These are phyloP conservation scores for Brachirus orientalis DNA, from an alignment of 2,113 vertebrate species.

Conservation along the genomic window DNA sequence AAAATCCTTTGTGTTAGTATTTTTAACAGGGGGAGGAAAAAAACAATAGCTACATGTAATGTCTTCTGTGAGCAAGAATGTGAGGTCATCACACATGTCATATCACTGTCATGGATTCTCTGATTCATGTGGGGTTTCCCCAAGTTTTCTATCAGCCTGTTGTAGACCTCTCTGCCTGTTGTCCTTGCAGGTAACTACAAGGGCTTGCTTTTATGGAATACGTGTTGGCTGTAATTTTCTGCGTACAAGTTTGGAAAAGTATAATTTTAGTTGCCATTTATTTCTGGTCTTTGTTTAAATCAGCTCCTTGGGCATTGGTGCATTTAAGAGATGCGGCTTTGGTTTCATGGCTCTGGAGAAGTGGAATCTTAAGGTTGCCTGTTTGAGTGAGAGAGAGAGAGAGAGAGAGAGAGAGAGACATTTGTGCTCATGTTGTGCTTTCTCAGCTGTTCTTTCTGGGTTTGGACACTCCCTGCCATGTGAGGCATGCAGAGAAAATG, in stretches of 20 bases:
- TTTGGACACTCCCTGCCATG: constrained; percentile 48
- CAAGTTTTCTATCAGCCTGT: constrained; percentile 22
- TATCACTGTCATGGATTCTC: constrained; percentile 4
- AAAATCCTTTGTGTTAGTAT: constrained; percentile 5
- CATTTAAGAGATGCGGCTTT: constrained; percentile 18
- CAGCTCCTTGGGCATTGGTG: neutral
- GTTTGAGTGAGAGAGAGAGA: constrained; percentile 10
- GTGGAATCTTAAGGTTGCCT: constrained; percentile 18
- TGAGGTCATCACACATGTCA: neutral
- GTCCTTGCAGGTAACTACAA: constrained; percentile 2
- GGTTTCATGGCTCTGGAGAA: constrained; percentile 16
- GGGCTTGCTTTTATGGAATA: neutral
- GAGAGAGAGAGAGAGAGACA: constrained; percentile 5
- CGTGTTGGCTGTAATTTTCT: neutral
- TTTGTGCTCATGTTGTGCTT: constrained; percentile 55
- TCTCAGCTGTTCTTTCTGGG: constrained; percentile 61
- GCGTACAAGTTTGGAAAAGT: constrained; percentile 9
- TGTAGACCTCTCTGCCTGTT: constrained; percentile 1
- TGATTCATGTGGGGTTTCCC: constrained; percentile 67
- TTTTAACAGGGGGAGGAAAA: neutral
- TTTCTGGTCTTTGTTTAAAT: constrained; percentile 1
- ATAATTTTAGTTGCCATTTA: neutral
- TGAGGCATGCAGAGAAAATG: constrained; percentile 67
- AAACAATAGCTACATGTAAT: constrained; percentile 4
- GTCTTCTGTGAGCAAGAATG: constrained; percentile 8